Percentiles rank a stretch among this genome's conserved stretches.
These are phyloP conservation scores for Tetropium fuscum DNA, from an alignment of 2,888 invertebrate genomes.

Conservation along the genomic window DNA sequence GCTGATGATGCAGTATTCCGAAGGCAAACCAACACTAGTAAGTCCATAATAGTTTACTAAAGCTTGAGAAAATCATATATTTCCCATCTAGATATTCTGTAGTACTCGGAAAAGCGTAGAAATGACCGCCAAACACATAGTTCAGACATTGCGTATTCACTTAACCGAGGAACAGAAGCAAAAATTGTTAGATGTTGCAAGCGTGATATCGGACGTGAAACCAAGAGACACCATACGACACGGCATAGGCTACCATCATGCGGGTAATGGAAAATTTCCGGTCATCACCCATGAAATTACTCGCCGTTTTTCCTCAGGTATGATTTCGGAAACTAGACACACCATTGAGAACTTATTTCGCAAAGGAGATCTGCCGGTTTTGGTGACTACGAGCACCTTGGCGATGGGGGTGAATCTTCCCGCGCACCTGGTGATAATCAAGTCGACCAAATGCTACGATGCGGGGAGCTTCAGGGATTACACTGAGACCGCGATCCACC, in stretches of 20 bases:
- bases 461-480: slow-evolving; percentile 76
- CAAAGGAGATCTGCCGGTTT: slow-evolving; percentile 74
- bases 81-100: slow-evolving; percentile 75
- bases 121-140: slow-evolving; percentile 75
- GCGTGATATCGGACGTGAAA: slow-evolving; percentile 58
- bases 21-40: slow-evolving; percentile 81
- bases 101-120: slow-evolving; percentile 80
- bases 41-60: slow-evolving; percentile 37
- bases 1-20: slow-evolving; percentile 77
- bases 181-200: slow-evolving; percentile 64
- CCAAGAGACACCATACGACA: slow-evolving; percentile 67
- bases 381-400: slow-evolving; percentile 78
- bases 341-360: slow-evolving; percentile 77
- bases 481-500: slow-evolving; percentile 78
- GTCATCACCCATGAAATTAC: no score
- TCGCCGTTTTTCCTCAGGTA: no score
- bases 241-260: slow-evolving; percentile 85
- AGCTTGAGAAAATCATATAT: neutral
- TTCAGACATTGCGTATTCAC: slow-evolving; percentile 71
- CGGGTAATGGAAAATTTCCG: no score
- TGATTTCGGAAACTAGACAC: slow-evolving; percentile 74
- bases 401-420: slow-evolving; percentile 89
- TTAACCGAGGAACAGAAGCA: slow-evolving; percentile 67
- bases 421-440: slow-evolving; percentile 85
- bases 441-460: slow-evolving; percentile 81